Evolutionary conservation across 2,113 vertebrate species (phyloP), one percentile per base, ranked within the genome.

Genomic region (Nerophis ophidion): DNA sequence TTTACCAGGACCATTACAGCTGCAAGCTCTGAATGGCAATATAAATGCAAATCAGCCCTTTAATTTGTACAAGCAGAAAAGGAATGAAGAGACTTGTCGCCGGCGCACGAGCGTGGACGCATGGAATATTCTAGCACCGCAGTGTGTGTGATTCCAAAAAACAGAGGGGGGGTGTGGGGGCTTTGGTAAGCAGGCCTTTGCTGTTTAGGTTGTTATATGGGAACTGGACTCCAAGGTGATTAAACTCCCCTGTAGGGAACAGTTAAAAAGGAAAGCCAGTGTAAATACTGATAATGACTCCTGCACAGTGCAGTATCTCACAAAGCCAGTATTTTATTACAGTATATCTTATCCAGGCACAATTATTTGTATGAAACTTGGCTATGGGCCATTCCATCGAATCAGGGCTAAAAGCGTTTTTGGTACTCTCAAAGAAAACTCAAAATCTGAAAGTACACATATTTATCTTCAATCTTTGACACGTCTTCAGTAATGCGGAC

Each of bases 11-110:
- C 82, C 76, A 81, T 89, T 86, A 87, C 57, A 63, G 61, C 75
- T 78, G 61, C 53, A 65, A 84, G 71, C 62, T 61, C 63, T 71
- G 74, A 82, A 74, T 68, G 68, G 84, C 71, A 81, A 87, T 88
- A 87, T 85, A 88, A 89, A 88, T 89, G 88, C 84, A 86, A 88
- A 89, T 89, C 64, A 82, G 70, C 33, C 76, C 85, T 89, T 87
- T 82, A 81, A 85, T 71, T 76, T 81, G 70, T 77, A 76, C 66
- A 69, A 69, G 66, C 72, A 71, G 77, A 82, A 84, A 77, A 47
- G 56, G 57, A 50, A 74, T 57, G 54, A 48, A 56, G 54, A 33
- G 72, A 60, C 70, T 16, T 35, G 75, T 84, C 78, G 83, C 82
- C 81, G 87, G 77, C 77, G 66, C 72, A 79, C 82, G 77, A 81